Percentiles rank a stretch among this genome's conserved stretches.
phyloP scores from a whole-genome alignment of 2,888 invertebrate species.

The Megaustenia siamemsis region DNA sequence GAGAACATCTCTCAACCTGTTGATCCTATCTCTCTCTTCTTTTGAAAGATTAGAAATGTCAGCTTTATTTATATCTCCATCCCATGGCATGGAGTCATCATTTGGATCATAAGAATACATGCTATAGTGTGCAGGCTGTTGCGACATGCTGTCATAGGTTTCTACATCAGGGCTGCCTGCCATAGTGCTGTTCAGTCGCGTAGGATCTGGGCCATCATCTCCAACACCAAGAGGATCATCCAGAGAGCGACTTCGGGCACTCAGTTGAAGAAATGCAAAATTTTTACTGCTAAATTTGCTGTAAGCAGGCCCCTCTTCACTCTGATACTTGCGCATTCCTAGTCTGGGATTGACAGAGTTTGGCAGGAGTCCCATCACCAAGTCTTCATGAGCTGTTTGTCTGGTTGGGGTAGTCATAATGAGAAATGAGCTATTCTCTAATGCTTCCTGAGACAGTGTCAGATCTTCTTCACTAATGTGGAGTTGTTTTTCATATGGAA shows the following conservation, averaged over 20 bases:
- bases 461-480: slow-evolving; percentile 39
- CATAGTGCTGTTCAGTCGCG: slow-evolving; percentile 26
- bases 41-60: neutral
- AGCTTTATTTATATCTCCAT: neutral
- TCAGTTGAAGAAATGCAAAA: neutral
- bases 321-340: slow-evolving; percentile 33
- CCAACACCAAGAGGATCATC: slow-evolving; percentile 11
- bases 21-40: slow-evolving; percentile 2
- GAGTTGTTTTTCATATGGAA: slow-evolving; percentile 57
- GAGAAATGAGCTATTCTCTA: neutral
- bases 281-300: slow-evolving; percentile 5
- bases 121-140: neutral
- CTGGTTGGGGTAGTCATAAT: neutral
- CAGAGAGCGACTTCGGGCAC: slow-evolving; percentile 5
- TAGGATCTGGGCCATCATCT: neutral
- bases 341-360: neutral
- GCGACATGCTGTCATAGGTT: neutral
- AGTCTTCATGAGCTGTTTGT: slow-evolving; percentile 15
- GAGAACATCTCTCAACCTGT: slow-evolving; percentile 37
- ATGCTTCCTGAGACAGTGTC: slow-evolving; percentile 19
- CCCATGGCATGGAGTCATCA: slow-evolving; percentile 36
- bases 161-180: slow-evolving; percentile 32
- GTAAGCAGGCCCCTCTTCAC: slow-evolving; percentile 32
- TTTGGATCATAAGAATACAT: slow-evolving; percentile 30
- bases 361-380: slow-evolving; percentile 3